Evolutionary conservation across 2,797 vertebrate genomes (phyloP).

Genomic region (Microctenopoma stevenorrisi): DNA sequence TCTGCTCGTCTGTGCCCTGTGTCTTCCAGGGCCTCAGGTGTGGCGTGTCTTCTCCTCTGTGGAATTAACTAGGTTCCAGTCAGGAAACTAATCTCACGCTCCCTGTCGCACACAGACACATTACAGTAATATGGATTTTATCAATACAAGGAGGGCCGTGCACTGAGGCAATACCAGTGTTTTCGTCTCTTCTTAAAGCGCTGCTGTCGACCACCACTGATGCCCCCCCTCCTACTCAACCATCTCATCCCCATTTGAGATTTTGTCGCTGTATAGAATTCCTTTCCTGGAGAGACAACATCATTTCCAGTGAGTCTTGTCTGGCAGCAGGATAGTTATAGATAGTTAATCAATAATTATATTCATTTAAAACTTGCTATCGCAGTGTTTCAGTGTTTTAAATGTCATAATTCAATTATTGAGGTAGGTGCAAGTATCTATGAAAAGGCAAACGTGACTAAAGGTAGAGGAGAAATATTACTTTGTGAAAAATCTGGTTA

Average conservation of each 20-base stretch:
- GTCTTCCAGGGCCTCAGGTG: constrained; percentile 79
- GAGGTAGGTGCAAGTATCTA: constrained; percentile 8
- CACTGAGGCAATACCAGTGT: constrained; percentile 49
- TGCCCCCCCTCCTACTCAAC: constrained; percentile 17
- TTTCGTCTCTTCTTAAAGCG: constrained; percentile 54
- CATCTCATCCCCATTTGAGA: constrained; percentile 58
- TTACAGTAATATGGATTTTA: constrained; percentile 77
- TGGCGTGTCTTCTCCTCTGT: constrained; percentile 64
- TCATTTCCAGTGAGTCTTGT: constrained; percentile 39
- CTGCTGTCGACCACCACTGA: constrained; percentile 55
- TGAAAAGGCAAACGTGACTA: constrained; percentile 1
- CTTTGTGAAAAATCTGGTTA: too few relatives aligned
- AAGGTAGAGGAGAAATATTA: not conserved
- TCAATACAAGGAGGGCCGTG: constrained; percentile 68
- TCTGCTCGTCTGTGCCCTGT: constrained; percentile 58
- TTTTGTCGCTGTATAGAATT: constrained; percentile 56
- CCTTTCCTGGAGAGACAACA: constrained; percentile 60
- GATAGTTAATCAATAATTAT: too few relatives aligned
- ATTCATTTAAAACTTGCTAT: too few relatives aligned
- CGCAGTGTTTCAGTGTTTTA: not conserved
- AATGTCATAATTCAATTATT: not conserved
- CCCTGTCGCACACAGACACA: constrained; percentile 68
- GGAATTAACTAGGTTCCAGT: constrained; percentile 79
- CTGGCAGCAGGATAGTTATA: constrained; percentile 14
- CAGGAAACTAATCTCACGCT: constrained; percentile 80